Conservation (phyloP, 2,797 vertebrate genomes). For the Hylomyscus alleni region DNA sequence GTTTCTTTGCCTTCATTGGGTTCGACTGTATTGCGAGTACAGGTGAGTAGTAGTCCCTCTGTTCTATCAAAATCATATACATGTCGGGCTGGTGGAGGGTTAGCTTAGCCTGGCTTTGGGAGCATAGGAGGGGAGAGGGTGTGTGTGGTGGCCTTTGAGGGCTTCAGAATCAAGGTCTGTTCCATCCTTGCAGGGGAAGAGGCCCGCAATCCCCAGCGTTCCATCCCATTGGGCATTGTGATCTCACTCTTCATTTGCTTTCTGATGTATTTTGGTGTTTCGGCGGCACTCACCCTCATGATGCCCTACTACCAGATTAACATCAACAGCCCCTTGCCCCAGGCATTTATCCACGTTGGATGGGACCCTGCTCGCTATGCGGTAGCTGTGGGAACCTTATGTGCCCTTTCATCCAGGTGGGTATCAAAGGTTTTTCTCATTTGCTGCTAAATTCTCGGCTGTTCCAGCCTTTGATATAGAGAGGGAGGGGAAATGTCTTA, state of each 20-base stretch:
- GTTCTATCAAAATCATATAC: conserved; percentile 19
- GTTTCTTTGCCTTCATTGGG: conserved; percentile 97
- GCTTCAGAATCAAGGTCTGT: neutral
- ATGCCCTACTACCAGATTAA: conserved; percentile 95
- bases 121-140: neutral
- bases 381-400: conserved; percentile 95
- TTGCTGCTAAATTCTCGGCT: neutral
- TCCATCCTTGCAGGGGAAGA: conserved; percentile 92
- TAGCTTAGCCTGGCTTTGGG: neutral
- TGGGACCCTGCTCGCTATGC: conserved; percentile 94
- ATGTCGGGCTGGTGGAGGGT: neutral
- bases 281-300: conserved; percentile 95
- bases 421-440: neutral
- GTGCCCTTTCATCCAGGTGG: conserved; percentile 96
- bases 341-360: conserved; percentile 92
- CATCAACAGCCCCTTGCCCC: conserved; percentile 92
- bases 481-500: neutral
- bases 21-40: conserved; percentile 97
- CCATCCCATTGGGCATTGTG: conserved; percentile 95
- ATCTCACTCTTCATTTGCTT: conserved; percentile 95
- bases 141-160: rapidly evolving
- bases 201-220: conserved; percentile 94
- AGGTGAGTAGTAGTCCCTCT: conserved; percentile 87
- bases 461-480: neutral
- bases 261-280: conserved; percentile 95